Percentiles rank a stretch among this genome's conserved stretches.
phyloP scores from a whole-genome alignment of 1,140 invertebrate species.

The Halyomorpha halys region DNA sequence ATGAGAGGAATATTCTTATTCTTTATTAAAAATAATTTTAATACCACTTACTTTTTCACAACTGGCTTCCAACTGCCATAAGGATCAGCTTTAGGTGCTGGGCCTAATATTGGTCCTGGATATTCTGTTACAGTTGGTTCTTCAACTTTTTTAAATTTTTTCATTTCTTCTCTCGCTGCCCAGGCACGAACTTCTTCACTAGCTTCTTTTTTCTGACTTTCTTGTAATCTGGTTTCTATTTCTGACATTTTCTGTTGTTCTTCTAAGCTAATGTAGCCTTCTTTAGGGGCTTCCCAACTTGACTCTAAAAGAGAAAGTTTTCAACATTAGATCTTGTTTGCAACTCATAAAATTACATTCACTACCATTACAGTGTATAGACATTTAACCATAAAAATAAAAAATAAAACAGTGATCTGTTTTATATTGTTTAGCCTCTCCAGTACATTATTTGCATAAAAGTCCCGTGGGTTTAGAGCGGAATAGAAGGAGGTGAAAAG shows the following conservation, averaged over 20 bases:
- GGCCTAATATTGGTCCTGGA: constrained; percentile 32
- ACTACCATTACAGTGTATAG: too few species aligned
- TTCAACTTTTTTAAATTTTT: constrained; percentile 35
- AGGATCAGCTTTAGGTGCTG: constrained; percentile 42
- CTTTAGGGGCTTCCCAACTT: constrained; percentile 50
- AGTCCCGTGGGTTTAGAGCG: too few species aligned
- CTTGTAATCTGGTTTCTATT: constrained; percentile 37
- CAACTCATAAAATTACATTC: too few species aligned
- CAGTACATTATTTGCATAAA: too few species aligned
- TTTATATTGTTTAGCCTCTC: too few species aligned
- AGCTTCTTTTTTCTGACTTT: constrained; percentile 26
- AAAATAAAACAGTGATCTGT: too few species aligned
- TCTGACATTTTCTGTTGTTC: constrained; percentile 37
- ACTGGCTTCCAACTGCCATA: constrained; percentile 55
- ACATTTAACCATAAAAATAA: too few species aligned
- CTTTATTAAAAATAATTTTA: neutral
- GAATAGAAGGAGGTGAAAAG: too few species aligned
- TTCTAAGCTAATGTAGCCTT: constrained; percentile 48
- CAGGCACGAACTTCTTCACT: constrained; percentile 30
- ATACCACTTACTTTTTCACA: constrained; percentile 39
- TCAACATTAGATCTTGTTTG: too few species aligned
- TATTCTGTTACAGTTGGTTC: constrained; percentile 28
- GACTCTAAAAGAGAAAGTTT: constrained; percentile 41
- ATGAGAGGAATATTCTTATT: too few species aligned
- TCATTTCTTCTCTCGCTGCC: constrained; percentile 30